Base-by-base conservation (phyloP, 2,113 vertebrate genomes). In the Apteryx owenii region DNA sequence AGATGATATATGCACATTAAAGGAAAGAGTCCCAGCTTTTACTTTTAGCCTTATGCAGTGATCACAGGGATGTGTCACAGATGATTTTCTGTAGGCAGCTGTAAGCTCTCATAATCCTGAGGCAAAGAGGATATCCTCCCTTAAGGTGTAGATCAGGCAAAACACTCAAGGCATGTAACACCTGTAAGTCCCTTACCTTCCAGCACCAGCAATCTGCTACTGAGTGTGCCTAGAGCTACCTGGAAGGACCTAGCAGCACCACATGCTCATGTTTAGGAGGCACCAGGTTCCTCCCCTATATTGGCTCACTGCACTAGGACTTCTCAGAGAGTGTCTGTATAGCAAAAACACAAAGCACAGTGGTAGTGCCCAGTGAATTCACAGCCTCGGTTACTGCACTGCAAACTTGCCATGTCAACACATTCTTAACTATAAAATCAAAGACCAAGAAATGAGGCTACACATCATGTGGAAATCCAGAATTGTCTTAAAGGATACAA, bases 221-320 rank as follows among this genome's bases (percentile, higher is more conserved):
- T 54, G 44, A 56, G 10, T 2, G 25, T 25, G 4, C 21, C 12
- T 12, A 14, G 5, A 75, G 9, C 4, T 33, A 25, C 26, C 40
- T 15, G 9, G 3, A 28, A 15, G 20, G n/a, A 53, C 51, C 70
- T 28, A 28, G 25, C n/a, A 5, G 12, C 18, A 42, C 12, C 29
- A 12, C 17, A 22, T 9, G 7, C 26, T 3, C 56, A 36, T 10
- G 0, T 11, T 64, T n/a, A 42, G 12, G 26, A 90, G n/a, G 19
- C 21, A n/a, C 58, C 42, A 10, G 21, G 19, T 48, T 89, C 46
- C 70, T 85, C 44, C 54, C 19, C 2, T 8, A 7, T 8, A 5
- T 2, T 60, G 56, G 1, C 4, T 65, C 31, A 8, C 17, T 28
- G 0, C 16, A 9, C 14, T 2, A 65, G 28, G 23, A 7, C 5